These are phyloP conservation scores for Colletes collaris DNA, from an alignment of 2,888 invertebrate genomes.

Conservation along the genomic window DNA sequence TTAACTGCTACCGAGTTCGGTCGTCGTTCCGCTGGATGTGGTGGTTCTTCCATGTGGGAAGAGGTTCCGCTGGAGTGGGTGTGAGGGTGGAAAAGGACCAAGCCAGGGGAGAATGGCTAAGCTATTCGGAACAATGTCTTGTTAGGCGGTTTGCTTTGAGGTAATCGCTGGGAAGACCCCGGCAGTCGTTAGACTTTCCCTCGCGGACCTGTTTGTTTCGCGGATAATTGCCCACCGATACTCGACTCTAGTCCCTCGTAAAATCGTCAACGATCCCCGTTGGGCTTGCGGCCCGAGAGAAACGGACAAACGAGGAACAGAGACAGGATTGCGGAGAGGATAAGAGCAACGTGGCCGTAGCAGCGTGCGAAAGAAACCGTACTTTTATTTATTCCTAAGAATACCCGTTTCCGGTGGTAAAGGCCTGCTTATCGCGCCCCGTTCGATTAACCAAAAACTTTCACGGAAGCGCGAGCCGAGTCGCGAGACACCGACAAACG, in stretches of 20 bases:
- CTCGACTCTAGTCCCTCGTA: slow-evolving; percentile 72
- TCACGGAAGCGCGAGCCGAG: slow-evolving; percentile 12
- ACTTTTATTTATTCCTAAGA: slow-evolving; percentile 22
- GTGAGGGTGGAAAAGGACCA: slow-evolving; percentile 70
- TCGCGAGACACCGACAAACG: slow-evolving; percentile 26
- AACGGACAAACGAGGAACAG: slow-evolving; percentile 19
- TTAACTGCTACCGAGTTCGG: slow-evolving; percentile 78
- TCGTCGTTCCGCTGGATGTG: slow-evolving; percentile 67
- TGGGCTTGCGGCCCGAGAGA: slow-evolving; percentile 48
- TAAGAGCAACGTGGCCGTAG: slow-evolving; percentile 5
- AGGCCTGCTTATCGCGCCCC: slow-evolving; percentile 22
- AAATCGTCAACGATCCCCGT: slow-evolving; percentile 70
- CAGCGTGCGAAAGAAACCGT: slow-evolving; percentile 5
- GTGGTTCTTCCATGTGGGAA: slow-evolving; percentile 65
- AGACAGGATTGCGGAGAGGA: slow-evolving; percentile 1
- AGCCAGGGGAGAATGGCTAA: slow-evolving; percentile 73
- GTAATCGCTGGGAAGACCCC: slow-evolving; percentile 78
- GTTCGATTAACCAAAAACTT: slow-evolving; percentile 42
- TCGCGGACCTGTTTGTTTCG: slow-evolving; percentile 74
- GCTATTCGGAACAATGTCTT: slow-evolving; percentile 82
- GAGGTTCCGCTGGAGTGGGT: slow-evolving; percentile 60
- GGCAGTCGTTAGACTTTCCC: slow-evolving; percentile 76
- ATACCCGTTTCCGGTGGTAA: slow-evolving; percentile 17
- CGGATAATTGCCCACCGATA: slow-evolving; percentile 74
- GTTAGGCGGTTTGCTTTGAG: slow-evolving; percentile 81